phyloP scores from a whole-genome alignment of 2,113 vertebrate genomes.

The Donacobius atricapilla region DNA sequence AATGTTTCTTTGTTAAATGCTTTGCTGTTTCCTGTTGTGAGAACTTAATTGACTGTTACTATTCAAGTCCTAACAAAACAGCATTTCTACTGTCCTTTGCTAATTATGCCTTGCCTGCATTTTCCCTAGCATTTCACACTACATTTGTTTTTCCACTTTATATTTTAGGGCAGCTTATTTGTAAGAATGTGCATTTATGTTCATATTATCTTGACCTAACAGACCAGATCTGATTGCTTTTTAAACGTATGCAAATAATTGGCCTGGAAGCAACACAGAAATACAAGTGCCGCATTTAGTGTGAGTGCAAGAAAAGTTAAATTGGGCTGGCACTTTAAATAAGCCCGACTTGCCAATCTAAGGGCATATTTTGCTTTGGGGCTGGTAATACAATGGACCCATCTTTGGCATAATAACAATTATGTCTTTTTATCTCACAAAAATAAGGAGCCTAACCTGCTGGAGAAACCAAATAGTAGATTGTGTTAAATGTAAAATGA shows the following conservation, averaged over 20 bases:
- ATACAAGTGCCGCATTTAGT: conserved; percentile 5
- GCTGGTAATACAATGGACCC: not conserved
- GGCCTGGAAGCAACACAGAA: not conserved
- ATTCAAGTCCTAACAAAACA: conserved; percentile 58
- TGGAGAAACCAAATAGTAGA: not conserved
- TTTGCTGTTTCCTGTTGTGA: conserved; percentile 64
- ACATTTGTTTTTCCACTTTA: conserved; percentile 63
- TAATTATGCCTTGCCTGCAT: conserved; percentile 51
- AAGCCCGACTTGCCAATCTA: not conserved
- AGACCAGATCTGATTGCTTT: conserved; percentile 61
- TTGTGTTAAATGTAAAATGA: not conserved
- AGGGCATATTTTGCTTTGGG: not conserved
- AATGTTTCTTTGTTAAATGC: conserved; percentile 55
- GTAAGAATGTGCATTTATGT: conserved; percentile 48
- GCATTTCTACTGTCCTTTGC: conserved; percentile 57
- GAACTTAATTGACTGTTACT: conserved; percentile 68
- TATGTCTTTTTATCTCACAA: not conserved
- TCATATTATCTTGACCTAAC: conserved; percentile 61
- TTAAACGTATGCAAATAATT: conserved; percentile 42
- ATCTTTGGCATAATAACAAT: not conserved
- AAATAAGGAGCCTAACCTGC: not conserved
- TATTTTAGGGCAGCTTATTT: conserved; percentile 60
- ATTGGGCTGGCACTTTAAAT: conserved; percentile 16
- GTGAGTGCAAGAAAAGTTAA: conserved; percentile 16
- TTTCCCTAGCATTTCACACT: conserved; percentile 64